Evolutionary conservation across 2,797 vertebrate species (phyloP).

Genomic region (Sphenopsis melanotis): DNA sequence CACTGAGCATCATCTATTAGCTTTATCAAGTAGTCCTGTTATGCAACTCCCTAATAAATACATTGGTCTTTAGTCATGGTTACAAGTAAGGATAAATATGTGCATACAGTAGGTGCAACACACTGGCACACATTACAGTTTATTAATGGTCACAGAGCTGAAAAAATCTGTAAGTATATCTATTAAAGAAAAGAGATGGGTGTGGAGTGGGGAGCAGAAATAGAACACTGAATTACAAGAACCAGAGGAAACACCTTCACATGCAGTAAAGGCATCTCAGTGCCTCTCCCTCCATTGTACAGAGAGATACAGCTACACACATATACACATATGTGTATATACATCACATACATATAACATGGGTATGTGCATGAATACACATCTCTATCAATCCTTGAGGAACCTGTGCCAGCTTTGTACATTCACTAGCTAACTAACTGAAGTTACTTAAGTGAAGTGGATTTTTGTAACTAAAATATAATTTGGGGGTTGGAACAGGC

Average conservation of each 20-base stretch:
- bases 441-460: not conserved
- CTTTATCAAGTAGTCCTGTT: not conserved
- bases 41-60: not conserved
- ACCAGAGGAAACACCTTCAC: not conserved
- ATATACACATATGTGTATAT: accelerated
- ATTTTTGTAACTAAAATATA: not conserved
- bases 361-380: not conserved
- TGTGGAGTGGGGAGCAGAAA: not conserved
- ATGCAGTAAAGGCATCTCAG: not conserved
- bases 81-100: not conserved
- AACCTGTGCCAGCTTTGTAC: not conserved
- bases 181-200: not conserved
- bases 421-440: not conserved
- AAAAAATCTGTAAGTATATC: not conserved
- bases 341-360: not conserved
- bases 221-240: not conserved
- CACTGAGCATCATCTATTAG: not conserved
- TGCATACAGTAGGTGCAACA: not conserved
- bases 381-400: not conserved
- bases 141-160: not conserved
- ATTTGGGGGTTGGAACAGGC: not conserved
- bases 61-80: not conserved
- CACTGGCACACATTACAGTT: not conserved
- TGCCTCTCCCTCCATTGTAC: not conserved
- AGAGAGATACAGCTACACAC: not conserved